Evolutionary conservation across 2,888 invertebrate species (phyloP), one percentile per base, ranked within the genome.

Genomic region (Caenorhabditis plicata): DNA sequence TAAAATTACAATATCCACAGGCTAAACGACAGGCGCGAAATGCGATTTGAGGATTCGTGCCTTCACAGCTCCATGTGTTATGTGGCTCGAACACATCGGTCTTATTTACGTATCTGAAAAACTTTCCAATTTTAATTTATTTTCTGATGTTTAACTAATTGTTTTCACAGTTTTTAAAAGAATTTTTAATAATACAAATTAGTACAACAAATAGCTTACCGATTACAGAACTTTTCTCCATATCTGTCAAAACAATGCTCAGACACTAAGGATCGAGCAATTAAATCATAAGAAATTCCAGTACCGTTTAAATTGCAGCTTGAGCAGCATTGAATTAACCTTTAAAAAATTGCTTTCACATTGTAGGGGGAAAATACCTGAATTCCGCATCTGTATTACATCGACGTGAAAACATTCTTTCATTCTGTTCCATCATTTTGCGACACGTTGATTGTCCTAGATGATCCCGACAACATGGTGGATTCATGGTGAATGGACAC

Each of bases 211-310:
- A 4, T n/a, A 9, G 33, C 33, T 9, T 27, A 68, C 69, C 73
- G 61, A 44, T 54, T 52, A 47, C 74, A 74, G 47, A 73, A 74
- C 17, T 52, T 38, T 9, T 58, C 53, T 17, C 73, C 72, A 40
- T 74, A 73, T 36, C 74, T 54, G 32, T 74, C 74, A 47, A 73
- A 74, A 54, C 74, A 74, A 26, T 66, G 65, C 26, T 70, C 71
- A 13, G 62, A 57, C 8, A 74, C 73, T 8, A 74, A 60, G 13
- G 73, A 71, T 15, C 71, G 55, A 23, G 74, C 74, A 23, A 72
- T 52, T 43, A 71, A 58, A 41, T 74, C 74, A 22, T 74, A 74
- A 4, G 74, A 68, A 46, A 72, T 68, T 1, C 68, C 65, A 15
- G 58, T 36, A 8, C 71, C 64, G 35, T 53, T 51, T 20, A 58